Conservation (phyloP, 2,888 invertebrate genomes). For the Drosophila antonietae region DNA sequence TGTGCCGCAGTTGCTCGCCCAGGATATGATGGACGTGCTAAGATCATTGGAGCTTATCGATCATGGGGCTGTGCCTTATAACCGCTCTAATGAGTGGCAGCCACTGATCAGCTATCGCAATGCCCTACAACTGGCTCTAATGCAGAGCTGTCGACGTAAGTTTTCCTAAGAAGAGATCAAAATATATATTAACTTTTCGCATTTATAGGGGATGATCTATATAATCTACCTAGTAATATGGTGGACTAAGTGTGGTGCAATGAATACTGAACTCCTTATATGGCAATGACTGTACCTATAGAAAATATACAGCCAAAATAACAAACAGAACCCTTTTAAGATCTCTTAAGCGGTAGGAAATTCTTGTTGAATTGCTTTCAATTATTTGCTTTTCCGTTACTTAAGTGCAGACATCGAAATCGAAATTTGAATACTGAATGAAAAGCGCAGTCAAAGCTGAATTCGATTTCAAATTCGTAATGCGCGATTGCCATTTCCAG, state of each 20-base stretch:
- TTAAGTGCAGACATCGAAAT: neutral
- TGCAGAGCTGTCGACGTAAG: constrained; percentile 35
- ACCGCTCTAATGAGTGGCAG: constrained; percentile 16
- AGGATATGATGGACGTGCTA: constrained; percentile 44
- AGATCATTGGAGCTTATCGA: constrained; percentile 26
- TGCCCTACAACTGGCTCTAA: constrained; percentile 16
- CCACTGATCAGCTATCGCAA: constrained; percentile 45
- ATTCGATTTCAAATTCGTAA: constrained; percentile 11
- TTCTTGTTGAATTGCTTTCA: neutral
- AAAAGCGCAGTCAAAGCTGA: constrained; percentile 1
- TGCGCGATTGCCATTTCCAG: constrained; percentile 19
- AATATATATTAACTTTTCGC: neutral
- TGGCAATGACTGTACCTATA: neutral
- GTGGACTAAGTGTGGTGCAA: neutral
- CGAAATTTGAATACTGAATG: neutral
- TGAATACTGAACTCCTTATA: neutral
- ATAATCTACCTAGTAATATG: neutral
- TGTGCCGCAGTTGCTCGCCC: constrained; percentile 53
- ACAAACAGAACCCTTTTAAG: neutral
- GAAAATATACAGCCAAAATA: neutral
- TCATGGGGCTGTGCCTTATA: constrained; percentile 12
- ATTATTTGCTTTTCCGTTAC: neutral
- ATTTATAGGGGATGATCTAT: constrained; percentile 15
- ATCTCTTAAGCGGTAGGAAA: neutral
- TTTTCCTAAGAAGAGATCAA: neutral